phyloP scores from a whole-genome alignment of 1,140 invertebrate genomes.

The Drosophila watanabei region DNA sequence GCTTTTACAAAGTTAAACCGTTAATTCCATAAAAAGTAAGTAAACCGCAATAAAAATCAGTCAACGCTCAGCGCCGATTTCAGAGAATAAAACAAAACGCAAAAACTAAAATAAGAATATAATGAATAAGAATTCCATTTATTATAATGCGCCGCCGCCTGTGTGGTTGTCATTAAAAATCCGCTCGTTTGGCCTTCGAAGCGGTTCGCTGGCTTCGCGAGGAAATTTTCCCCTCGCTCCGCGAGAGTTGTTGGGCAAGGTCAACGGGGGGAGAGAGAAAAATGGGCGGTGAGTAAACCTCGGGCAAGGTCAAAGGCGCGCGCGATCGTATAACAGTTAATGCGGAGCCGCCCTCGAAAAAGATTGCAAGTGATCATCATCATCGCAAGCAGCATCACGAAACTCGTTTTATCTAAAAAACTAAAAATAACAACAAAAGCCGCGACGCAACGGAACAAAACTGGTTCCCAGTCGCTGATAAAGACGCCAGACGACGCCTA shows the following conservation, averaged over 20 bases:
- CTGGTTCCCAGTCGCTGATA: slow-evolving; percentile 39
- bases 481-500: slow-evolving; percentile 25
- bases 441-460: slow-evolving; percentile 38
- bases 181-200: slow-evolving; percentile 25
- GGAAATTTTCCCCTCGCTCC: slow-evolving; percentile 4
- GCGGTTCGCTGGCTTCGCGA: slow-evolving; percentile 27
- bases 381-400: background rate
- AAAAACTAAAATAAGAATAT: slow-evolving; percentile 14
- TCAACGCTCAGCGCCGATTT: background rate
- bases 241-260: slow-evolving; percentile 37
- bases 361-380: slow-evolving; percentile 35
- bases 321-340: slow-evolving; percentile 36
- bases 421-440: slow-evolving; percentile 20
- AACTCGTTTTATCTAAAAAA: slow-evolving; percentile 42
- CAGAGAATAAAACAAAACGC: slow-evolving; percentile 2
- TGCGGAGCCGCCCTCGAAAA: background rate
- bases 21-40: too few species aligned
- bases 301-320: slow-evolving; percentile 28
- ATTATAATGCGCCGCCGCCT: slow-evolving; percentile 13
- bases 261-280: slow-evolving; percentile 13
- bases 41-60: background rate
- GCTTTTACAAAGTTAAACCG: too few species aligned
- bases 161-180: slow-evolving; percentile 32
- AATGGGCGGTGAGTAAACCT: slow-evolving; percentile 28
- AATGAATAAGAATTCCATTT: slow-evolving; percentile 31